Evolutionary conservation across 2,888 invertebrate species (phyloP).

Genomic region (Heliconius sara): DNA sequence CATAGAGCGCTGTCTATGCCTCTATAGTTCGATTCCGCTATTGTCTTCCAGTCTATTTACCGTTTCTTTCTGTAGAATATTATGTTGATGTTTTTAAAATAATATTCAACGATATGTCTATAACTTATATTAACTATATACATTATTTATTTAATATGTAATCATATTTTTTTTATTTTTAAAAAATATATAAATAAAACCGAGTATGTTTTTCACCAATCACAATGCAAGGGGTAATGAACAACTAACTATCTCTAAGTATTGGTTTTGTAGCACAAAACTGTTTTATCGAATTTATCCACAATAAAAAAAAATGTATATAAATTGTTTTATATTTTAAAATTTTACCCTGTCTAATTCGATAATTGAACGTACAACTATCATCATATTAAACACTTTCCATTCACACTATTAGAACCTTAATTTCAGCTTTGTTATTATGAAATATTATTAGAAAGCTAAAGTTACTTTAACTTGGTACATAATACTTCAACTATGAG

Average conservation of each 20-base stretch:
- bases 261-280: too few species aligned
- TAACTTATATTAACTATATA: too few species aligned
- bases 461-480: conserved; percentile 22
- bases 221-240: too few species aligned
- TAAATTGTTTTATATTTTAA: not conserved
- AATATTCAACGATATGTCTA: not conserved
- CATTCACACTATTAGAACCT: not conserved
- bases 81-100: not conserved
- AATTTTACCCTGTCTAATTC: not conserved
- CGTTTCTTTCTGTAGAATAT: not conserved
- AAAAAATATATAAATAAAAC: too few species aligned
- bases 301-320: not conserved
- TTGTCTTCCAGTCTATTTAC: conserved; percentile 25
- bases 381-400: too few species aligned
- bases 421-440: not conserved
- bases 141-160: too few species aligned
- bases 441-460: conserved; percentile 5
- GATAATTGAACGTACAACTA: not conserved
- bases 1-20: conserved; percentile 12
- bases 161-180: too few species aligned
- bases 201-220: too few species aligned
- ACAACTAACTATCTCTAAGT: too few species aligned
- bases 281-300: too few species aligned
- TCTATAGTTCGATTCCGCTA: conserved; percentile 19
- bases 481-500: conserved; percentile 20